Evolutionary conservation across 2,888 invertebrate genomes (phyloP), one percentile per base, ranked within the genome.

Genomic region (Cantharis rustica): DNA sequence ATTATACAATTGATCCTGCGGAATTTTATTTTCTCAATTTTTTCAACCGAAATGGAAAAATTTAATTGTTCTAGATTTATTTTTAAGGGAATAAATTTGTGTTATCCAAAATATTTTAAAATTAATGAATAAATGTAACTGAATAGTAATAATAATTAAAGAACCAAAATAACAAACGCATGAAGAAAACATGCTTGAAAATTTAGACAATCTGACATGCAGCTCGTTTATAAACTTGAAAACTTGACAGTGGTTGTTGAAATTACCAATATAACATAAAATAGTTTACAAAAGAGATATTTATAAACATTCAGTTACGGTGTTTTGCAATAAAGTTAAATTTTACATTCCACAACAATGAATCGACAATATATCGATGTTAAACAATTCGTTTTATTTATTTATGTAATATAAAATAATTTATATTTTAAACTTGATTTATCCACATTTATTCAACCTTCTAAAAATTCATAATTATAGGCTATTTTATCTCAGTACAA

Each of bases 281-380:
- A 47, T 47, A 47, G 47, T 47, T 47, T 47, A 47, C 47, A 47
- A 47, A 23, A 47, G 47, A 63, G 61, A 17, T 69, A 26, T 71
- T 63, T 71, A 63, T 71, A 63, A 26, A 71, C 23, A 71, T 62
- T 26, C 20, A 13, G 16, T 71, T 63, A 63, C 62, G 13, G n/a
- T 15, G 26, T 63, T 71, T 71, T 71, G 71, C 71, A 71, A 27
- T 27, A 63, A 66, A 66, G 72, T 66, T 47, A 72, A 71, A 64
- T 31, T 72, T 66, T 47, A 13, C 72, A 72, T 31, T 71, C 71
- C 71, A 26, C 20, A 26, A 63, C 15, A 63, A 15, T 63, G 71
- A 71, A 23, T 71, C 63, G 27, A 13, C 62, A 27, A 71, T 69
- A 61, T 61, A 69, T 69, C 69, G 66, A 72, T 64, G 47, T 61